phyloP scores from a whole-genome alignment of 2,113 vertebrate species.

The Numida meleagris region DNA sequence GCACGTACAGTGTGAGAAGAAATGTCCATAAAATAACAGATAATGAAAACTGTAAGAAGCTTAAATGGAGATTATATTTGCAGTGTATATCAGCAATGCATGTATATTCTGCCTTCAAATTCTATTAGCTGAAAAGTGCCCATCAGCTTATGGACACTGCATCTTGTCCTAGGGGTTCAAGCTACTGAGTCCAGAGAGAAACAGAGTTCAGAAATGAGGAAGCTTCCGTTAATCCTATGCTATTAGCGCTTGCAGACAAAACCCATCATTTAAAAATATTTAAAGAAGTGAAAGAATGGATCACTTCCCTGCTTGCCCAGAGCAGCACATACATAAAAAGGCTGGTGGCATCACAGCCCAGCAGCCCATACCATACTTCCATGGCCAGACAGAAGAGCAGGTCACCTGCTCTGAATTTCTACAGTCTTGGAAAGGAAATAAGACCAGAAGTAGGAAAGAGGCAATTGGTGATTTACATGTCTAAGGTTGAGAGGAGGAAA shows the following conservation, averaged over 20 bases:
- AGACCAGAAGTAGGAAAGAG: not conserved
- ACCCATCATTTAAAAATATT: not conserved
- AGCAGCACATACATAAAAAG: not conserved
- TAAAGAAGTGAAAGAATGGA: not conserved
- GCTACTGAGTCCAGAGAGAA: not conserved
- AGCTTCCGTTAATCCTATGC: not conserved
- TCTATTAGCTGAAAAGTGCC: conserved; percentile 38
- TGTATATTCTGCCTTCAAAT: conserved; percentile 10
- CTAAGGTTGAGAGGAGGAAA: not conserved
- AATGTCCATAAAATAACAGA: conserved; percentile 35
- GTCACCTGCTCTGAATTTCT: not conserved
- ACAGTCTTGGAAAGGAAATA: not conserved
- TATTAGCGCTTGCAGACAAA: not conserved
- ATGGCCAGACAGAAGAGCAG: not conserved
- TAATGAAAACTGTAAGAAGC: conserved; percentile 37
- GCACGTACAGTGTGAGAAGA: not conserved
- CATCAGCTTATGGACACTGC: conserved; percentile 10
- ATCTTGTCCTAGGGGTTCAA: not conserved
- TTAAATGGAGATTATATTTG: conserved; percentile 33
- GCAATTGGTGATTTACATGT: not conserved
- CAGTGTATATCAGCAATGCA: not conserved
- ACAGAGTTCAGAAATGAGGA: not conserved
- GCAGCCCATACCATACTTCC: not conserved
- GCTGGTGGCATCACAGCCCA: not conserved
- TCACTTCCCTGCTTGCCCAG: not conserved